A percentile compares a stretch with the other conserved stretches of the same genome.
These are phyloP conservation scores for Vimba vimba DNA, from an alignment of 2,113 vertebrate genomes.

Conservation along the genomic window DNA sequence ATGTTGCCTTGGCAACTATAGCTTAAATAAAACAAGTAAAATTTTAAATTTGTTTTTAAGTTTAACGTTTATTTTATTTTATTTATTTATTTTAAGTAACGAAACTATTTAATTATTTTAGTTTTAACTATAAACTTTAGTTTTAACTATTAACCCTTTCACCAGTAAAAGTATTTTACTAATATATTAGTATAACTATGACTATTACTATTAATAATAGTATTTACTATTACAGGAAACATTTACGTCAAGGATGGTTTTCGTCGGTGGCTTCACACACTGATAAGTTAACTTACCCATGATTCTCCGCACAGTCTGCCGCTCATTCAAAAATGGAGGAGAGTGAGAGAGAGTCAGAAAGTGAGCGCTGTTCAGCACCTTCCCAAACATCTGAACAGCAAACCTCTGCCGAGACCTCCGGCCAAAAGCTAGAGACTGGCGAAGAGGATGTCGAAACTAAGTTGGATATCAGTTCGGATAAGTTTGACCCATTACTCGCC, in stretches of 20 bases:
- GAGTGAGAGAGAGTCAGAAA: slow-evolving; percentile 54
- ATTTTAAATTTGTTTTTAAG: background rate
- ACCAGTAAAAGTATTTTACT: background rate
- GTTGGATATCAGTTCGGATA: slow-evolving; percentile 83
- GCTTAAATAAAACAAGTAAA: background rate
- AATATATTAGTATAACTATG: too few relatives aligned
- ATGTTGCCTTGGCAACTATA: background rate
- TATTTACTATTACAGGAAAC: background rate
- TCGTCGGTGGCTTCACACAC: slow-evolving; percentile 1
- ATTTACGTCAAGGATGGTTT: background rate
- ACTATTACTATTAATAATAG: background rate
- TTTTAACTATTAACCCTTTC: background rate
- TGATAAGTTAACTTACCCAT: slow-evolving; percentile 62
- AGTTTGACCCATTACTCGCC: slow-evolving; percentile 87
- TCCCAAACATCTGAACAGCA: slow-evolving; percentile 13
- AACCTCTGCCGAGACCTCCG: background rate
- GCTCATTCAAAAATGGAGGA: slow-evolving; percentile 83
- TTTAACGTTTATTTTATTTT: background rate
- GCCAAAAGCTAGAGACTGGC: background rate
- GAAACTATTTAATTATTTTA: background rate
- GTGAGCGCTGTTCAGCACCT: slow-evolving; percentile 34
- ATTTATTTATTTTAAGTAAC: too few relatives aligned
- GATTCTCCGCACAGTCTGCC: slow-evolving; percentile 48
- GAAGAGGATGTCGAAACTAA: slow-evolving; percentile 49
- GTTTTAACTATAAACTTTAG: background rate